These are phyloP conservation scores for human DNA, from an alignment of 2,113 vertebrate species.

Conservation along the genomic window GRCh38 chr7:127176001-127176500, in stretches of 20 bases:
- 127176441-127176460: neutral
- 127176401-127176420: neutral
- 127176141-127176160: neutral
- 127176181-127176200: neutral
- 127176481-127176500: too few species aligned
- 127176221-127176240: neutral
- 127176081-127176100: neutral
- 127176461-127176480: too few species aligned
- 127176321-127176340: neutral
- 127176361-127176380: neutral
- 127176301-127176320: neutral
- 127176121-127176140: neutral
- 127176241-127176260: neutral
- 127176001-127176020: neutral
- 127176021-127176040: neutral
- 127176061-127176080: neutral
- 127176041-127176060: neutral
- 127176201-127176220: neutral
- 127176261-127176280: neutral
- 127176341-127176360: neutral
- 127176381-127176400: neutral
- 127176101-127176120: neutral
- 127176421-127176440: neutral
- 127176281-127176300: neutral
- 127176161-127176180: neutral